phyloP scores from a whole-genome alignment of 2,797 vertebrate genomes.

The Crenuchus spilurus region DNA sequence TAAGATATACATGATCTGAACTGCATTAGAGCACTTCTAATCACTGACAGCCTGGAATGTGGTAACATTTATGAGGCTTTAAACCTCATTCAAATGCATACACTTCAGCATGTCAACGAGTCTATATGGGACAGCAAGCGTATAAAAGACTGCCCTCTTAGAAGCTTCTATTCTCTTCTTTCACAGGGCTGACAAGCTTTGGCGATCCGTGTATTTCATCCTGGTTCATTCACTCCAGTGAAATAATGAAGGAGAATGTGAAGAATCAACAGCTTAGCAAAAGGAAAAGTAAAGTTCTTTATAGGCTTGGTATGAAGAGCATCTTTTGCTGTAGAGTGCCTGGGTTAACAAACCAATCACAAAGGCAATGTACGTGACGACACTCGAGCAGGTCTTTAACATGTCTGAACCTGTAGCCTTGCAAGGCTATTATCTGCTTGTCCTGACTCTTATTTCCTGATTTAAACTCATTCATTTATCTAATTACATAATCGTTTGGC shows the following conservation, averaged over 20 bases:
- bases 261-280: background rate
- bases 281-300: background rate
- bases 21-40: conserved; percentile 15
- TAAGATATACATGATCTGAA: conserved; percentile 10
- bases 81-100: conserved; percentile 32
- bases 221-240: background rate
- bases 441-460: conserved; percentile 43
- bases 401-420: conserved; percentile 41
- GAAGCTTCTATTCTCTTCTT: background rate
- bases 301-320: conserved; percentile 21
- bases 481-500: conserved; percentile 58
- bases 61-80: conserved; percentile 36
- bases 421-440: conserved; percentile 42
- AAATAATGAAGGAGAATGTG: conserved; percentile 1
- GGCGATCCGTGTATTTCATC: background rate
- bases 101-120: conserved; percentile 16
- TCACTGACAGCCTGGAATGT: conserved; percentile 14
- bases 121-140: background rate
- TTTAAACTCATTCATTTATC: conserved; percentile 51
- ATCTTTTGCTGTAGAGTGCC: conserved; percentile 17
- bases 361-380: background rate
- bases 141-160: background rate
- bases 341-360: conserved; percentile 42
- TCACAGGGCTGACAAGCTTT: background rate
- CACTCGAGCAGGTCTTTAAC: conserved; percentile 38